A percentile compares a stretch with the other conserved stretches of the same genome.
phyloP scores from a whole-genome alignment of 92 coral and sea anemone genomes.

The Porites divaricata region DNA sequence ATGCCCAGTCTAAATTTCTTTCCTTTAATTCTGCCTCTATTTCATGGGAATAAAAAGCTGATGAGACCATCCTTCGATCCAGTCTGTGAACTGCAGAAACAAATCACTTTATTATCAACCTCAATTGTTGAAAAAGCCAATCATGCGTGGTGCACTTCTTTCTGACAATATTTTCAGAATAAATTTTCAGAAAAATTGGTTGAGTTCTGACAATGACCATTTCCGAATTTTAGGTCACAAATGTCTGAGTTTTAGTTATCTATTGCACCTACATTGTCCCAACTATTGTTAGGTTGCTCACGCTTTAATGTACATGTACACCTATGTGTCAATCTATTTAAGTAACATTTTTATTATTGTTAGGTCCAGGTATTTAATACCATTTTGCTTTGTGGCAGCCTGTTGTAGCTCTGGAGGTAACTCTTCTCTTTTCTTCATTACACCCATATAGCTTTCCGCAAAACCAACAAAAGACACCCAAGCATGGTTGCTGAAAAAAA shows the following conservation, averaged over 20 bases:
- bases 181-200: neutral
- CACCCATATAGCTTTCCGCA: slow-evolving; percentile 31
- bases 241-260: neutral
- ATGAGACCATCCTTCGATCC: slow-evolving; percentile 21
- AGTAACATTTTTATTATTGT: neutral
- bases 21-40: slow-evolving; percentile 35
- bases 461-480: slow-evolving; percentile 52
- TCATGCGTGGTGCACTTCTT: neutral
- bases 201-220: neutral
- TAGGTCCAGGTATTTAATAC: neutral
- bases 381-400: slow-evolving; percentile 12
- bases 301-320: no score
- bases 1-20: slow-evolving; percentile 34
- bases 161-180: neutral
- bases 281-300: no score
- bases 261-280: neutral
- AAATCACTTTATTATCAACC: neutral
- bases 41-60: slow-evolving; percentile 30
- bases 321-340: neutral
- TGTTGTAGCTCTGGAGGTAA: slow-evolving; percentile 1
- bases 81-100: neutral
- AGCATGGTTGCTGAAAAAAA: slow-evolving; percentile 27
- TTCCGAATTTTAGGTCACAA: neutral
- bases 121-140: no score
- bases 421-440: neutral